Percentiles rank a stretch among this genome's conserved stretches.
Conservation (phyloP, 2,113 vertebrate genomes). For the Tragelaphus scriptus region DNA sequence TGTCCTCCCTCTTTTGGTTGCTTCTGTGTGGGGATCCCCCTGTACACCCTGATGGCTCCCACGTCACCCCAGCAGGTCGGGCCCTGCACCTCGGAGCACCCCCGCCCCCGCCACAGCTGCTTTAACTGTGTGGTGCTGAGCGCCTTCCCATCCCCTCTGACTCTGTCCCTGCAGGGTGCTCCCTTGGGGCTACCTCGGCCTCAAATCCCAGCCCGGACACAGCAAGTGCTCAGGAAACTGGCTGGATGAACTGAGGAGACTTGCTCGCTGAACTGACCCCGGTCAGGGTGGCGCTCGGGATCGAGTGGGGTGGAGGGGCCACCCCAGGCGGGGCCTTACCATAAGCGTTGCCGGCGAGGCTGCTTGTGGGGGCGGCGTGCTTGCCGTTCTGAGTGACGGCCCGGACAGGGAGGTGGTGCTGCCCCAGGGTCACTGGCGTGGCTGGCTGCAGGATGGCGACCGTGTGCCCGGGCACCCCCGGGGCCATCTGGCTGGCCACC, state of each 20-base stretch:
- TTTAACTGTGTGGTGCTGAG: fast-evolving
- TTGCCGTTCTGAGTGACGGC: constrained; percentile 95
- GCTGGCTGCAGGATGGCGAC: constrained; percentile 89
- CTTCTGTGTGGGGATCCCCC: fast-evolving
- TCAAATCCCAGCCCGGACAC: neutral
- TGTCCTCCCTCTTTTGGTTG: fast-evolving
- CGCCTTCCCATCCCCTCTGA: neutral
- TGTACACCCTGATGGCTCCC: fast-evolving
- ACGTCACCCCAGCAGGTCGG: too few relatives aligned
- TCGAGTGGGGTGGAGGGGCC: fast-evolving
- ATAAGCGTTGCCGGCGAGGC: constrained; percentile 83
- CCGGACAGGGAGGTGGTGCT: constrained; percentile 92
- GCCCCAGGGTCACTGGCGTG: constrained; percentile 81
- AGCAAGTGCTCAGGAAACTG: neutral
- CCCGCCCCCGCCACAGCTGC: fast-evolving
- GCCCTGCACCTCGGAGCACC: fast-evolving
- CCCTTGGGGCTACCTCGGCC: fast-evolving
- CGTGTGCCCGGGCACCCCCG: constrained; percentile 84
- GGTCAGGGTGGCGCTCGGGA: neutral
- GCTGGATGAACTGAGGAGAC: fast-evolving
- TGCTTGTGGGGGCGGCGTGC: constrained; percentile 85
- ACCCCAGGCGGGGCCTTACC: constrained; percentile 76
- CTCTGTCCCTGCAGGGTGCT: neutral
- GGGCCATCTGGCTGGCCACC: constrained; percentile 85
- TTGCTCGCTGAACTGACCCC: fast-evolving